phyloP scores from a whole-genome alignment of 2,888 invertebrate species.

The Iphiclides podalirius region DNA sequence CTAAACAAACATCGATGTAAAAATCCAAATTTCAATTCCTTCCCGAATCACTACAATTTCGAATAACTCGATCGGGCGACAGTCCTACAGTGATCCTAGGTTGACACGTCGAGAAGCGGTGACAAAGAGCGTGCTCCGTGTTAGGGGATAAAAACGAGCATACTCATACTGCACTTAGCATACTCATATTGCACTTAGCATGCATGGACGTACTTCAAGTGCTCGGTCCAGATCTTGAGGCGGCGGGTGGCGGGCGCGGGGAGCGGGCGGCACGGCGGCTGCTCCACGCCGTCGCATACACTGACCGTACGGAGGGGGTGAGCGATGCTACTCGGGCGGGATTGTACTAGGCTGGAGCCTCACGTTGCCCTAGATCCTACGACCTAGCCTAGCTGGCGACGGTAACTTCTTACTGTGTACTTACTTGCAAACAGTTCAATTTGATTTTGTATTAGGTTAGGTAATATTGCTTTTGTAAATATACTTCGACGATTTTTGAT shows the following conservation, averaged over 20 bases:
- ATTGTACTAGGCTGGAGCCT: constrained; percentile 29
- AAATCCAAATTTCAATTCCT: too few relatives aligned
- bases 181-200: constrained; percentile 28
- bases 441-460: too few relatives aligned
- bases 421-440: too few relatives aligned
- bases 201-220: constrained; percentile 66
- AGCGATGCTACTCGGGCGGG: constrained; percentile 39
- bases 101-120: neutral
- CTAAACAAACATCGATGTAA: too few relatives aligned
- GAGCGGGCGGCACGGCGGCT: constrained; percentile 42
- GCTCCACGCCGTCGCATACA: constrained; percentile 38
- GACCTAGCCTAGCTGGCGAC: neutral
- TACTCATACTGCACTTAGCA: too few relatives aligned
- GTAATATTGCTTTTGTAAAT: too few relatives aligned
- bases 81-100: neutral
- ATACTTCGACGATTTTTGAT: too few relatives aligned
- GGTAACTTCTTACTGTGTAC: neutral
- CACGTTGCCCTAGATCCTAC: too few relatives aligned
- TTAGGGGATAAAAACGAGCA: too few relatives aligned
- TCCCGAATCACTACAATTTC: too few relatives aligned
- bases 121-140: too few relatives aligned
- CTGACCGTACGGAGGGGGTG: constrained; percentile 51
- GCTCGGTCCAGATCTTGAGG: constrained; percentile 69
- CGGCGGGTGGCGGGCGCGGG: constrained; percentile 50
- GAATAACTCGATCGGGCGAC: too few relatives aligned